A percentile compares a stretch with the other conserved stretches of the same genome.
Evolutionary conservation across 2,888 invertebrate genomes (phyloP).

Genomic region (Cheiracanthium punctorium): DNA sequence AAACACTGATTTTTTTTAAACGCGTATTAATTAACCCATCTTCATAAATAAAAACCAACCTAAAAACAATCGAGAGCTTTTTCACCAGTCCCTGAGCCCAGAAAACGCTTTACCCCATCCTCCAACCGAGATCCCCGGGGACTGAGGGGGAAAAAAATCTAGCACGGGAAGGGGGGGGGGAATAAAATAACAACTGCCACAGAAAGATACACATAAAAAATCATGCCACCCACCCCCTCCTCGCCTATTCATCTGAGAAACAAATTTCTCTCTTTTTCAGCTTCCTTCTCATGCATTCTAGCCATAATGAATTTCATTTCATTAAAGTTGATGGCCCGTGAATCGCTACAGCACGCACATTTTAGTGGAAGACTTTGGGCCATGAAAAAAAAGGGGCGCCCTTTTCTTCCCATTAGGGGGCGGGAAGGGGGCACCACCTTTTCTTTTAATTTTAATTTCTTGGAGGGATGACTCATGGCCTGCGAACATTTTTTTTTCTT

Average conservation of each 20-base stretch:
- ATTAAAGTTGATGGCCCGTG: constrained; percentile 72
- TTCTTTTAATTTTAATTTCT: constrained; percentile 66
- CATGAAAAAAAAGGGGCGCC: constrained; percentile 42
- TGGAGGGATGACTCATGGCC: constrained; percentile 46
- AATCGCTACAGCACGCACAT: constrained; percentile 63
- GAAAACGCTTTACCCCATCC: constrained; percentile 25
- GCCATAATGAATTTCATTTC: constrained; percentile 71
- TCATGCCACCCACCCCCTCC: constrained; percentile 3
- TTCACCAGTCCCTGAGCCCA: neutral
- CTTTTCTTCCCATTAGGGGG: constrained; percentile 11
- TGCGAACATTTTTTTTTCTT: neutral
- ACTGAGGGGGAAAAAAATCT: constrained; percentile 30
- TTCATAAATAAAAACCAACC: neutral
- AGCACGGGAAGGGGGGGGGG: neutral
- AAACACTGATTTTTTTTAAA: neutral
- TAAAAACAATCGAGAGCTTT: neutral
- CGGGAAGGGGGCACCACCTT: constrained; percentile 24
- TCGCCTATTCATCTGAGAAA: constrained; percentile 66
- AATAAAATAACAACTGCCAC: neutral
- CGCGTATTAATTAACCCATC: constrained; percentile 2
- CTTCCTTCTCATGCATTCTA: constrained; percentile 34
- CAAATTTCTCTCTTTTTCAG: constrained; percentile 61
- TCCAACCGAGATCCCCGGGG: constrained; percentile 2
- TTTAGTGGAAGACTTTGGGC: constrained; percentile 16
- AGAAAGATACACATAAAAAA: constrained; percentile 30